Conservation (phyloP, 2,113 vertebrate species). For the Anarhynchus alexandrinus region DNA sequence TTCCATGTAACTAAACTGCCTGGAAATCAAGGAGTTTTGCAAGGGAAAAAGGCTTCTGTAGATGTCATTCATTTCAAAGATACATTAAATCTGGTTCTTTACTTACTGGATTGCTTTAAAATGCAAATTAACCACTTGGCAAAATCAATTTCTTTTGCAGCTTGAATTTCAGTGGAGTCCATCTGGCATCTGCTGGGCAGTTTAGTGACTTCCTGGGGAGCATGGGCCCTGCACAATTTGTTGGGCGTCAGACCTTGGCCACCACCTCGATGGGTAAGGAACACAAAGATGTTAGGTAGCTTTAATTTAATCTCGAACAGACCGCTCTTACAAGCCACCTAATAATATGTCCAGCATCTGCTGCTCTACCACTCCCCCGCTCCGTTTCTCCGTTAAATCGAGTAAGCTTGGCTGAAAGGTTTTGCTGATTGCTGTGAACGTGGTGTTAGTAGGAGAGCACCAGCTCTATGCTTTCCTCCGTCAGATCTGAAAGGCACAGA, state of each 20-base stretch:
- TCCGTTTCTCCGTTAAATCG: neutral
- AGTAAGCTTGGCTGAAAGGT: neutral
- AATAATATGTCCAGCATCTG: neutral
- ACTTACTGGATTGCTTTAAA: neutral
- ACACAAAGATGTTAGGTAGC: neutral
- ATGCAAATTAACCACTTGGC: neutral
- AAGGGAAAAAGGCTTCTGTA: neutral
- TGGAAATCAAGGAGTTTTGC: neutral
- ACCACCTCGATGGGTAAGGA: conserved; percentile 97
- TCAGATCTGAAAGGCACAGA: neutral
- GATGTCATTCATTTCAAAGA: neutral
- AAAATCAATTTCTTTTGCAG: conserved; percentile 71
- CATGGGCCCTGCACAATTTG: conserved; percentile 97
- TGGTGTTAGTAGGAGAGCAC: neutral
- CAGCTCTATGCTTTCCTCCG: neutral
- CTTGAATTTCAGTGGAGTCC: conserved; percentile 96
- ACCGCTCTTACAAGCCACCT: neutral
- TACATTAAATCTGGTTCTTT: neutral
- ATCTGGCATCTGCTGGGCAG: conserved; percentile 92
- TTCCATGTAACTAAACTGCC: neutral
- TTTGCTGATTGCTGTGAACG: neutral
- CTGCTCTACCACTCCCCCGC: neutral
- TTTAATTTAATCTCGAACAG: neutral
- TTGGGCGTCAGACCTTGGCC: conserved; percentile 94
- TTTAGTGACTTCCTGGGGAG: conserved; percentile 97